Evolutionary conservation across 1,140 invertebrate genomes (phyloP).

Genomic region (Ylistrum balloti): DNA sequence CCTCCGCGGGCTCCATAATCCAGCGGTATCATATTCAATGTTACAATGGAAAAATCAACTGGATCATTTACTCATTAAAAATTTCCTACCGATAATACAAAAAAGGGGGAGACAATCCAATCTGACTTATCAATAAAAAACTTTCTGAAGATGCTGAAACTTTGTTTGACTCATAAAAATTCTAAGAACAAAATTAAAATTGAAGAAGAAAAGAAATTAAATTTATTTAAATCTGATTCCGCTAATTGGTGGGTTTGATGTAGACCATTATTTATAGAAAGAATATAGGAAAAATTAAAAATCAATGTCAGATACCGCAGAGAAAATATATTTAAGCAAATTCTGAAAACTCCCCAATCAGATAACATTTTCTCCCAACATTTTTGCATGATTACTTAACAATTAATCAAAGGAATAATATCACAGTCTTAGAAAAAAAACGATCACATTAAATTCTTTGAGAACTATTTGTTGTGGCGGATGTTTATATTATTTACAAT

Average conservation of each 20-base stretch:
- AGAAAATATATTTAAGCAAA: background rate
- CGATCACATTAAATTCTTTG: slow-evolving; percentile 21
- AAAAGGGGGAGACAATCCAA: background rate
- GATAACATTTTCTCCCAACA: slow-evolving; percentile 16
- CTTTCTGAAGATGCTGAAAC: background rate
- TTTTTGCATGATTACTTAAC: background rate
- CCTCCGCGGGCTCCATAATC: background rate
- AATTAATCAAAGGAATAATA: slow-evolving; percentile 22
- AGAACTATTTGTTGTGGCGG: slow-evolving; percentile 25
- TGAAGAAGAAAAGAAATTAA: background rate
- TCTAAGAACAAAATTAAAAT: background rate
- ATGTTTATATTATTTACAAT: slow-evolving; percentile 36
- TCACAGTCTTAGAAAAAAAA: slow-evolving; percentile 37
- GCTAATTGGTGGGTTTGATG: background rate
- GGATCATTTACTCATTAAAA: background rate
- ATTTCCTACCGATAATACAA: background rate
- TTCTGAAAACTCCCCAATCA: background rate
- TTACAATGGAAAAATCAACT: slow-evolving; percentile 8
- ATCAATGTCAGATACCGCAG: background rate
- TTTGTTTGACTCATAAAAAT: background rate
- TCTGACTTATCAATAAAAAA: background rate
- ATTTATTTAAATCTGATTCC: background rate
- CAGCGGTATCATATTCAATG: background rate
- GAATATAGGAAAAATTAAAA: background rate
- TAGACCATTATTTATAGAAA: background rate